Evolutionary conservation across 2,888 invertebrate species (phyloP).

Genomic region (Apomyelois bistriatella): DNA sequence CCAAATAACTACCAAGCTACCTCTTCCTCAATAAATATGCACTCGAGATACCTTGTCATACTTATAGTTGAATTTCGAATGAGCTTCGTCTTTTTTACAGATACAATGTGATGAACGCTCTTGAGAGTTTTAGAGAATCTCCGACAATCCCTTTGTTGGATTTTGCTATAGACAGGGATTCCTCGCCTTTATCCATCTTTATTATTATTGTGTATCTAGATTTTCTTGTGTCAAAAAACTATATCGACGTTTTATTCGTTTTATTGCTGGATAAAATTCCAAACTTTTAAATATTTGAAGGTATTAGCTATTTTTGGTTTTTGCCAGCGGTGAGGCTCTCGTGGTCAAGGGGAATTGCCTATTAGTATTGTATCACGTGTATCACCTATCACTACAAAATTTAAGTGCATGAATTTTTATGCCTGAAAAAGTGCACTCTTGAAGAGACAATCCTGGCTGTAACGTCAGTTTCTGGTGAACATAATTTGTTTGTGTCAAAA

Average conservation of each 20-base stretch:
- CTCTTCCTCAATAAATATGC: slow-evolving; percentile 41
- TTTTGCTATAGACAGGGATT: slow-evolving; percentile 5
- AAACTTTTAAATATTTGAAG: too few species aligned
- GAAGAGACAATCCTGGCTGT: too few species aligned
- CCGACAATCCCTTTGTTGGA: background rate
- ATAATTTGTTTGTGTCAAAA: too few species aligned
- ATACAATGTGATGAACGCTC: slow-evolving; percentile 11
- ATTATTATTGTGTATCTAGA: background rate
- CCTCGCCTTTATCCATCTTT: slow-evolving; percentile 1
- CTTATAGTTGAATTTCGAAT: slow-evolving; percentile 27
- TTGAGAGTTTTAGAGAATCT: slow-evolving; percentile 4
- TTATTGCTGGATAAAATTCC: background rate
- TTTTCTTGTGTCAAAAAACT: background rate
- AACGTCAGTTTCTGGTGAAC: too few species aligned
- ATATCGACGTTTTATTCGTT: background rate
- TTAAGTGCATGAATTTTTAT: too few species aligned
- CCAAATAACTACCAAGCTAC: slow-evolving; percentile 38
- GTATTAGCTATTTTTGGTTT: too few species aligned
- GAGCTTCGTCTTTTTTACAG: slow-evolving; percentile 23
- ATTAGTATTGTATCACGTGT: too few species aligned
- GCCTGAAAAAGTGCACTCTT: too few species aligned
- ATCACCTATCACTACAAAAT: too few species aligned
- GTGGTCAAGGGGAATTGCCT: too few species aligned
- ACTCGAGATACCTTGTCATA: slow-evolving; percentile 38
- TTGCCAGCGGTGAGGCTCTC: too few species aligned